Evolutionary conservation across 2,113 vertebrate genomes (phyloP), one percentile per base, ranked within the genome.

Genomic region (Puma concolor): DNA sequence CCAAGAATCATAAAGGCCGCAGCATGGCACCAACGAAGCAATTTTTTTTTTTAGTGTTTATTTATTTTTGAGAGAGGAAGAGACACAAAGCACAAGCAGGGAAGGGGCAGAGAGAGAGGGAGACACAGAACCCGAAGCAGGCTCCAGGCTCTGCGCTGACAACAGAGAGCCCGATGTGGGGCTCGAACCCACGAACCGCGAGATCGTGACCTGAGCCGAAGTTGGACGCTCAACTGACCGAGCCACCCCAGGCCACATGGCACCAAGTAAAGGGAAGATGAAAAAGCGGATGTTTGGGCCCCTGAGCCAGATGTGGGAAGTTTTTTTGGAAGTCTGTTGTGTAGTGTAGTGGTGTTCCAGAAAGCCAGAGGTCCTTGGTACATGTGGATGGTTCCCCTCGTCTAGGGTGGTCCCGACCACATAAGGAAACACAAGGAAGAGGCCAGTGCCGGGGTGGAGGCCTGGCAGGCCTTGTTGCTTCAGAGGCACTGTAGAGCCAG

Each of bases 1-100:
- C 81, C 63, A 67, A 60, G 33, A 12, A 0, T 5, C 14, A 0
- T 1, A 12, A 38, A 41, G 10, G n/a, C 52, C 8, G 2, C 5
- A 84, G 7, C 7, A 4, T 44, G 44, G 44, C 44, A 44, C 44
- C 44, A 44, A 44, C 44, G 7, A 44, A 44, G 44, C 44, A 44
- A 44, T 44, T 44, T 44, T 44, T 44, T 36, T 44, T 44, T 44
- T 44, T 44, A 9, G 1, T 44, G 44, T 44, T 44, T 44, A 44
- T 44, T 44, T 44, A 44, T 44, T 44, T 44, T 44, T 44, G 44
- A 44, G 44, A 44, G 7, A 44, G 44, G 44, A 44, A 44, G 44
- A 44, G 44, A 44, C 0, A 44, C 44, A 44, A 44, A 44, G 44
- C 7, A 44, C 7, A 44, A 44, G 44, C 8, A 0, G 44, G 44